Evolutionary conservation across 1,140 invertebrate genomes (phyloP).

Genomic region (Zaprionus camerounensis): DNA sequence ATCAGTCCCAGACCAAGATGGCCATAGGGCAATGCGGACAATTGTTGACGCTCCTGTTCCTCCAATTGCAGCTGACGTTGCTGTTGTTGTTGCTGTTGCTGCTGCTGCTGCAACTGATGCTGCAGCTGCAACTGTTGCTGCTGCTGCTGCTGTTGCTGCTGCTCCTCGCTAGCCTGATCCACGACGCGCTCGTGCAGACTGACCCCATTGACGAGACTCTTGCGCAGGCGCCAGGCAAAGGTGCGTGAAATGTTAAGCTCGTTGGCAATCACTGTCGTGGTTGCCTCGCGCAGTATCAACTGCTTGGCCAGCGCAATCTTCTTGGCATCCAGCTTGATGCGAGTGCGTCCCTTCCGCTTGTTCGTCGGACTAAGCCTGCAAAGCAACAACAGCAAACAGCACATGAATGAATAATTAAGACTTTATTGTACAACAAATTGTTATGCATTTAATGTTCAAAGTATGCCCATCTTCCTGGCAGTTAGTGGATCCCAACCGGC

Average conservation of each 20-base stretch:
- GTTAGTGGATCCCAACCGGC: too few relatives aligned
- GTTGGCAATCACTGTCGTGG: conserved; percentile 81
- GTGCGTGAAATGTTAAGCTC: conserved; percentile 81
- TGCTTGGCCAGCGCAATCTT: conserved; percentile 82
- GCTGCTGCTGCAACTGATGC: conserved; percentile 15
- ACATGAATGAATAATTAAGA: not conserved
- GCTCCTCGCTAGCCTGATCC: conserved; percentile 68
- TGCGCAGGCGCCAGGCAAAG: conserved; percentile 81
- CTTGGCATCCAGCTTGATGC: conserved; percentile 81
- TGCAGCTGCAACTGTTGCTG: conserved; percentile 23
- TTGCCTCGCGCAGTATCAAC: conserved; percentile 77
- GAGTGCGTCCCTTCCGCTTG: conserved; percentile 81
- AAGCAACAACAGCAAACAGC: not conserved
- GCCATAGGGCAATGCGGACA: conserved; percentile 48
- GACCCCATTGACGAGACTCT: conserved; percentile 80
- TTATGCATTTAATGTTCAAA: too few relatives aligned
- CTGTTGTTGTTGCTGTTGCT: conserved; percentile 24
- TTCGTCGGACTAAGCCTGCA: conserved; percentile 65
- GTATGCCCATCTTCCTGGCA: too few relatives aligned
- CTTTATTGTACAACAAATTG: not conserved
- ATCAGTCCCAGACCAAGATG: conserved; percentile 58
- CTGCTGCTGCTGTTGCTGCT: conserved; percentile 49
- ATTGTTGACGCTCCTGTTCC: conserved; percentile 49
- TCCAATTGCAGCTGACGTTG: conserved; percentile 31
- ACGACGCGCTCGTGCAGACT: conserved; percentile 78